Base-by-base conservation (phyloP, 2,797 vertebrate genomes). In the Myripristis murdjan region DNA sequence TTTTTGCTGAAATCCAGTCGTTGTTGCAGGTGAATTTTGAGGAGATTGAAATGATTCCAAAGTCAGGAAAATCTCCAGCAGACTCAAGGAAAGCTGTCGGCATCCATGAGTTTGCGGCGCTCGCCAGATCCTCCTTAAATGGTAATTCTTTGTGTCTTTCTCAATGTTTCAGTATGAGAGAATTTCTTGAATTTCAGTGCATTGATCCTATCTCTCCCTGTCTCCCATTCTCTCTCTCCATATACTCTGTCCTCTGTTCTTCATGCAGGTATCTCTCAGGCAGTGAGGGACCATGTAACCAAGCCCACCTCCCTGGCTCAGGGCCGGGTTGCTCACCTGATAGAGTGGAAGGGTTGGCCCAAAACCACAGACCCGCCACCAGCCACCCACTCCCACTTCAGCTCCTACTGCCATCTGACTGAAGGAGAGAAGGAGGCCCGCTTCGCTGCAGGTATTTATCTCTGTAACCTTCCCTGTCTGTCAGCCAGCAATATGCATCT, bases 261-360 rank as follows among this genome's bases (percentile, higher is more conserved):
- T 2, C 33, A 3, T 61, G 0, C 51, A 99, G 98, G 97, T 63
- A 98, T 99, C 93, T 99, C 98, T 0, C 98, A 99, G 93, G 98
- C 96, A 62, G 95, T 99, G 83, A 98, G 96, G 92, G 98, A 99
- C 87, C 98, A 99, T 81, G 97, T 99, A 88, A 99, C 98, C 0
- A 99, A 99, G 90, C 98, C 98, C 9, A 99, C 98, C 0, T 97
- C 97, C 39, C 97, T 99, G 96, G 98, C 97, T 11, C 98, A 99
- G 94, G 98, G 98, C 77, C 95, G 98, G 0, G 97, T 99, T 0
- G 98, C 98, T 68, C 98, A 99, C 91, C 97, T 99, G 82, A 99
- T 99, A 0, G 98, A 99, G 81, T 99, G 98, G 98, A 99, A 99
- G 88, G 97, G 98, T 53, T 99, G 98, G 98, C 97, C 97, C 74